Evolutionary conservation across 1,140 invertebrate genomes (phyloP).

Genomic region (Drusus annulatus): DNA sequence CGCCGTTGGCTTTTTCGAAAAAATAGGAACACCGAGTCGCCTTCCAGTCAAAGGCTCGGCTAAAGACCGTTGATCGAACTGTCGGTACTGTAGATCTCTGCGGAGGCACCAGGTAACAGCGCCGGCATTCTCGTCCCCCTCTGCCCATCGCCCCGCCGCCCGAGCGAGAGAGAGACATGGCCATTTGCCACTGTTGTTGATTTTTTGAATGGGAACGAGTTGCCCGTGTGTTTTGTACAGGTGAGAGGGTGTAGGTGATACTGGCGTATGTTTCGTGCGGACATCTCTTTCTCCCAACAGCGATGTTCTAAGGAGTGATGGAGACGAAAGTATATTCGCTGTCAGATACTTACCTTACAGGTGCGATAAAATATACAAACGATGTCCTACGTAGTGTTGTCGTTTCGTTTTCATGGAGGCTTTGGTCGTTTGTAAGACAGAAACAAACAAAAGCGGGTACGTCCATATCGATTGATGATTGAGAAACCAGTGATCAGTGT

Average conservation of each 20-base stretch:
- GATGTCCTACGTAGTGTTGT: background rate
- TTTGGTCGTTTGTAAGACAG: constrained; percentile 2
- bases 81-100: constrained; percentile 53
- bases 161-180: constrained; percentile 2
- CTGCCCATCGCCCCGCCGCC: background rate
- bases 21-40: constrained; percentile 51
- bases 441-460: background rate
- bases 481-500: constrained; percentile 29
- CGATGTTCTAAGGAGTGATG: background rate
- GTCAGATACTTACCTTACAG: constrained; percentile 35
- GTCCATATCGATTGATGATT: constrained; percentile 9
- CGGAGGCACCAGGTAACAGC: constrained; percentile 15
- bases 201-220: constrained; percentile 41
- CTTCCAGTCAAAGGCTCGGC: constrained; percentile 48
- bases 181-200: constrained; percentile 10
- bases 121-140: constrained; percentile 12
- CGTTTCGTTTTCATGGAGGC: background rate
- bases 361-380: constrained; percentile 18
- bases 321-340: constrained; percentile 19
- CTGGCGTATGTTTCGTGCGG: background rate
- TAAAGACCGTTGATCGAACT: constrained; percentile 58
- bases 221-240: constrained; percentile 34
- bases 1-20: constrained; percentile 50
- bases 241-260: constrained; percentile 42
- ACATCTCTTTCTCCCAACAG: background rate